Evolutionary conservation across 2,888 invertebrate genomes (phyloP), one percentile per base, ranked within the genome.

Genomic region (Tanytarsus gracilentus): DNA sequence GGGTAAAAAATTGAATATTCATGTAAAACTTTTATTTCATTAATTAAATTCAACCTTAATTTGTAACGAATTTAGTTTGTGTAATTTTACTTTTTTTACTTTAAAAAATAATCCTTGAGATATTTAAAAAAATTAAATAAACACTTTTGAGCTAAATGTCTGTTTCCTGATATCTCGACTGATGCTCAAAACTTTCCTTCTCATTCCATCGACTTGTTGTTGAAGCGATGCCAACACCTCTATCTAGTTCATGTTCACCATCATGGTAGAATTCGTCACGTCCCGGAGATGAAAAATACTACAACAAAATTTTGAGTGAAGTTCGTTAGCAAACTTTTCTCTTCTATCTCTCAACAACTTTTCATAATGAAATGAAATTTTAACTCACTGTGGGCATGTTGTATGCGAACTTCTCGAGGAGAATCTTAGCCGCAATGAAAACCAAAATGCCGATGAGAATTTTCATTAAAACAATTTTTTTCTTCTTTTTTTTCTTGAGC

Each of bases 171-270:
- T n/a, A n/a, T n/a, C n/a, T n/a, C n/a, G 33, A 33, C n/a, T n/a
- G 33, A 33, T 33, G 33, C 6, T 33, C 33, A 5, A 33, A 9
- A 33, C 33, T 33, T 11, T 33, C n/a, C 9, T 33, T 33, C 9
- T 11, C 33, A 33, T 33, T n/a, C n/a, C 33, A 33, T n/a, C 33
- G 6, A 33, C 33, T 4, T 33, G 11, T 33, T 33, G n/a, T n/a
- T n/a, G n/a, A n/a, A n/a, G n/a, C n/a, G n/a, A 33, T 11, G n/a
- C 23, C 44, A 44, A 44, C 44, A 18, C 23, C 18, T 44, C 44
- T 44, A 44, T 44, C 44, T 44, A 44, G 23, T 21, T 21, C 44
- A 44, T 44, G 44, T 44, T 44, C 44, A 18, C 44, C 44, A 18
- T 44, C 44, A 8, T 44, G 44, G 18, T 44, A 44, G 6, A 44